These are phyloP conservation scores for Drosophila mettleri DNA, from an alignment of 2,888 invertebrate species.

Conservation along the genomic window DNA sequence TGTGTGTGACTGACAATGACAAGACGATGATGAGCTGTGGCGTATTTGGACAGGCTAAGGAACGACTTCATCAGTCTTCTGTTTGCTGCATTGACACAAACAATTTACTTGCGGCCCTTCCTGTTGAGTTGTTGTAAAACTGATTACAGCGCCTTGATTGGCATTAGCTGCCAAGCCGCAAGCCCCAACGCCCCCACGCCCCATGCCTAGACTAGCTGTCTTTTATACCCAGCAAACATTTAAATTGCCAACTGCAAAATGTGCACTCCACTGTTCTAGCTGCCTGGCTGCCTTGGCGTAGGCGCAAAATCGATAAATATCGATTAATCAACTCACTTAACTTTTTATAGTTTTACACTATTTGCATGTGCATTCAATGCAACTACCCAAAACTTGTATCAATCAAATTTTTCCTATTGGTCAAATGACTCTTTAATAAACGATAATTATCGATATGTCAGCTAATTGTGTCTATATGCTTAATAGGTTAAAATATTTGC, in stretches of 20 bases:
- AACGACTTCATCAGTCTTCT: slow-evolving; percentile 61
- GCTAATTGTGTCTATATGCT: too few relatives aligned
- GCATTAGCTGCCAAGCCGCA: slow-evolving; percentile 62
- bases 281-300: background rate
- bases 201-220: background rate
- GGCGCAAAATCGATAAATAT: slow-evolving; percentile 6
- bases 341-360: background rate
- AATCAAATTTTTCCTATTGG: too few relatives aligned
- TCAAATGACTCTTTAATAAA: too few relatives aligned
- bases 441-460: slow-evolving; percentile 2
- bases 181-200: slow-evolving; percentile 1
- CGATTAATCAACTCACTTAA: background rate
- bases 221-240: slow-evolving; percentile 2
- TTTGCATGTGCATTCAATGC: too few relatives aligned
- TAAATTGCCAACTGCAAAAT: background rate
- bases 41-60: slow-evolving; percentile 27
- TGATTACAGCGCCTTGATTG: slow-evolving; percentile 75
- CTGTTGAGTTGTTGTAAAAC: slow-evolving; percentile 52
- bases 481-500: too few relatives aligned
- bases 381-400: too few relatives aligned
- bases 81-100: slow-evolving; percentile 70
- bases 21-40: slow-evolving; percentile 41
- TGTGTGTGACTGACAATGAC: slow-evolving; percentile 56
- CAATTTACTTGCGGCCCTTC: slow-evolving; percentile 62
- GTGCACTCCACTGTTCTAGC: background rate